Percentiles rank a stretch among this genome's conserved stretches.
These are phyloP conservation scores for Callimico goeldii DNA, from an alignment of 2,797 vertebrate species.

Conservation along the genomic window DNA sequence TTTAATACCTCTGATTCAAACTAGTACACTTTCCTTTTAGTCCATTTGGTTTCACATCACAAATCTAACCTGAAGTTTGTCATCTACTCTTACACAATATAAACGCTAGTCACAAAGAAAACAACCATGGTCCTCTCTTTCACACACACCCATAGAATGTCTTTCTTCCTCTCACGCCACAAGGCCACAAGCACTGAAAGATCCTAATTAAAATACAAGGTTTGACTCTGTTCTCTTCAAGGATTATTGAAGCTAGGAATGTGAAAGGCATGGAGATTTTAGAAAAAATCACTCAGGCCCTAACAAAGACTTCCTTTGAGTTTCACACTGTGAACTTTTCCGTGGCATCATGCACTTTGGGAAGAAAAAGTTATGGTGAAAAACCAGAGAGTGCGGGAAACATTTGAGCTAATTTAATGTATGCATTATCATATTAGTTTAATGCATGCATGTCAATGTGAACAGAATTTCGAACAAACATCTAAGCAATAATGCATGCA, in stretches of 20 bases:
- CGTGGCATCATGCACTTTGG: conserved; percentile 62
- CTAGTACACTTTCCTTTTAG: background rate
- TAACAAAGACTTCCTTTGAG: conserved; percentile 74
- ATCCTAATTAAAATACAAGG: conserved; percentile 80
- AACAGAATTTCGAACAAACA: conserved; percentile 82
- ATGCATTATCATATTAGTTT: conserved; percentile 58
- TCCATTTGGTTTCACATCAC: background rate
- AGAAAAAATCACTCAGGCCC: conserved; percentile 71
- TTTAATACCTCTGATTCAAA: conserved; percentile 28
- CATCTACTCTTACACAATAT: conserved; percentile 59
- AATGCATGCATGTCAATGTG: conserved; percentile 71
- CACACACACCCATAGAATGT: conserved; percentile 59
- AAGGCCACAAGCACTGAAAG: conserved; percentile 75
- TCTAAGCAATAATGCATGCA: conserved; percentile 72
- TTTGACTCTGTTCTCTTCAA: conserved; percentile 76
- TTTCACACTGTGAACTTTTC: conserved; percentile 78
- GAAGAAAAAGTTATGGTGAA: conserved; percentile 77
- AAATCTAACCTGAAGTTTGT: conserved; percentile 67
- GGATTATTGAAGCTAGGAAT: conserved; percentile 74
- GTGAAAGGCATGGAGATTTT: conserved; percentile 72
- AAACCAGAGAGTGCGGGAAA: conserved; percentile 78
- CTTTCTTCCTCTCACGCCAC: conserved; percentile 60
- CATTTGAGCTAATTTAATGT: conserved; percentile 72
- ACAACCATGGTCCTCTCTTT: conserved; percentile 44
- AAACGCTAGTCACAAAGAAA: conserved; percentile 61